Evolutionary conservation across 2,888 invertebrate genomes (phyloP).

Genomic region (Psococerastis gibbosa): DNA sequence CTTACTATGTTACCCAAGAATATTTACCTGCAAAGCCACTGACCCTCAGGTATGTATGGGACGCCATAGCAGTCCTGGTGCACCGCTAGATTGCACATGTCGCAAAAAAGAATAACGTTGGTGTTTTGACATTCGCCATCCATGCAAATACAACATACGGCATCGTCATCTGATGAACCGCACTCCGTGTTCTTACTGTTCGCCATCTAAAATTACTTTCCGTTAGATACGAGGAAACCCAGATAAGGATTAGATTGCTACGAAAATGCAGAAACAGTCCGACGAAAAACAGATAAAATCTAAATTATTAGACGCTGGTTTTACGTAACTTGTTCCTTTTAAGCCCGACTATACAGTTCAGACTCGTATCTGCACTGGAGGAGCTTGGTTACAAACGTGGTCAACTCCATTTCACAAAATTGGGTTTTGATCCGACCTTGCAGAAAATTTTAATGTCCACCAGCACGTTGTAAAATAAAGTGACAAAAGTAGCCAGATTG

Average conservation of each 20-base stretch:
- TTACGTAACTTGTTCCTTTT: too few relatives aligned
- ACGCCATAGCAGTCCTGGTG: constrained; percentile 99
- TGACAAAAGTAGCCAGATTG: too few relatives aligned
- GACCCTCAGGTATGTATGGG: constrained; percentile 91
- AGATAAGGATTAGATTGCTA: constrained; percentile 2
- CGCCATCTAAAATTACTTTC: constrained; percentile 25
- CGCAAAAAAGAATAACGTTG: constrained; percentile 96
- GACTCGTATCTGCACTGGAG: too few relatives aligned
- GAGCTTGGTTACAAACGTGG: too few relatives aligned
- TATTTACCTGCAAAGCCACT: constrained; percentile 65
- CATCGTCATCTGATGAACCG: constrained; percentile 67
- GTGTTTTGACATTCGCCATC: constrained; percentile 98
- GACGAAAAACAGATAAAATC: constrained; percentile 1
- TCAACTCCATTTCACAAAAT: too few relatives aligned
- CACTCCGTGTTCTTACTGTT: constrained; percentile 28
- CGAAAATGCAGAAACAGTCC: not conserved
- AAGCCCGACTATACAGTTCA: too few relatives aligned
- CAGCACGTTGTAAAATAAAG: too few relatives aligned
- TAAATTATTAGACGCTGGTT: too few relatives aligned
- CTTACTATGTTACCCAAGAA: too few relatives aligned
- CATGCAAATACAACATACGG: constrained; percentile 96
- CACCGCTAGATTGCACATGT: constrained; percentile 98
- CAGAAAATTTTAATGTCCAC: too few relatives aligned
- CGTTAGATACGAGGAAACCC: too few relatives aligned
- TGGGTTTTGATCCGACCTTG: too few relatives aligned